Percentiles rank a stretch among this genome's conserved stretches.
Evolutionary conservation across 2,888 invertebrate genomes (phyloP).

Genomic region (Temnothorax unifasciatus): DNA sequence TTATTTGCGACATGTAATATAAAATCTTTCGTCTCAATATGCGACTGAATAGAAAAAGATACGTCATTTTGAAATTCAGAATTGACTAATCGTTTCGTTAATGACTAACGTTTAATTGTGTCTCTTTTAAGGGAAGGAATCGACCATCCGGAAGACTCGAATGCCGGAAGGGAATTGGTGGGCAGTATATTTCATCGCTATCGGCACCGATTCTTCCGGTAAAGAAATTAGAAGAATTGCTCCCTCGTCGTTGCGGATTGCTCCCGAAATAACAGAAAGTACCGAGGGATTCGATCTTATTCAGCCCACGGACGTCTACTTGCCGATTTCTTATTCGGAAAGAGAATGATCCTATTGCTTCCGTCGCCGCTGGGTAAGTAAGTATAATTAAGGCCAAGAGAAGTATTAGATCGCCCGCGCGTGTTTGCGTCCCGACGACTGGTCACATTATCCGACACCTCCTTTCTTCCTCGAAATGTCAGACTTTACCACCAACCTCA

Average conservation of each 20-base stretch:
- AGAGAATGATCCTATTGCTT: conserved; percentile 7
- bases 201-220: background rate
- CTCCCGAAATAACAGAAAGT: conserved; percentile 18
- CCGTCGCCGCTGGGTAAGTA: conserved; percentile 7
- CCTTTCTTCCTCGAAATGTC: conserved; percentile 9
- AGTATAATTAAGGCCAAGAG: conserved; percentile 62
- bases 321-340: conserved; percentile 26
- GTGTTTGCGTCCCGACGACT: conserved; percentile 8
- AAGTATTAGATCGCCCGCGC: conserved; percentile 18
- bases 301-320: conserved; percentile 18
- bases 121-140: background rate
- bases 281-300: conserved; percentile 29
- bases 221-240: conserved; percentile 14
- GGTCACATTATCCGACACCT: conserved; percentile 18
- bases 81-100: background rate
- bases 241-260: background rate
- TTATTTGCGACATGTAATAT: background rate
- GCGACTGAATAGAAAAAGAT: background rate
- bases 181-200: background rate
- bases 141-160: background rate
- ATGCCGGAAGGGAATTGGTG: background rate
- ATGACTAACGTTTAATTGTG: background rate
- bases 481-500: background rate
- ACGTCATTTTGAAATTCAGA: background rate
- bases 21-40: background rate